These are phyloP conservation scores for Cephalopachus bancanus DNA, from an alignment of 2,797 vertebrate genomes.

Conservation along the genomic window DNA sequence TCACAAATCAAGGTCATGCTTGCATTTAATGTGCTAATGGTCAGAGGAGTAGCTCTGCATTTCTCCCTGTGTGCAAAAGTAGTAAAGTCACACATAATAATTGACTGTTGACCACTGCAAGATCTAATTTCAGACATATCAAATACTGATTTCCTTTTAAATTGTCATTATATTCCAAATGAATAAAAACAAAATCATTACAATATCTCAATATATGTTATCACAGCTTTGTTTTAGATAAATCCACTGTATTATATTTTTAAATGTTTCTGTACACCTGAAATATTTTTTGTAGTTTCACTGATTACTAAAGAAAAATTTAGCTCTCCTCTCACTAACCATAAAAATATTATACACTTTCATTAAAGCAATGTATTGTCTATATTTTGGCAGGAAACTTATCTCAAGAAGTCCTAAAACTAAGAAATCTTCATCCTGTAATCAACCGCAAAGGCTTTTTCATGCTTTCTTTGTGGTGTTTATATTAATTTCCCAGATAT, in stretches of 20 bases:
- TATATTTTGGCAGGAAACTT: conserved; percentile 68
- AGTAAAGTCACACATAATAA: neutral
- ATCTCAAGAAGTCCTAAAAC: conserved; percentile 52
- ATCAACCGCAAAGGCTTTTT: conserved; percentile 66
- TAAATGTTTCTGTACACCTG: neutral
- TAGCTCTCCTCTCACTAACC: neutral
- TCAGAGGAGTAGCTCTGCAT: neutral
- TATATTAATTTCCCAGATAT: conserved; percentile 69
- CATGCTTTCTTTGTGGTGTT: conserved; percentile 58
- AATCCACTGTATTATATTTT: neutral
- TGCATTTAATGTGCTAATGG: neutral
- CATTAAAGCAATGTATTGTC: conserved; percentile 48
- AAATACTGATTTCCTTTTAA: conserved; percentile 6
- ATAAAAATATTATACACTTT: neutral
- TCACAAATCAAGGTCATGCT: neutral
- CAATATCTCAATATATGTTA: neutral
- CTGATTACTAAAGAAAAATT: conserved; percentile 1
- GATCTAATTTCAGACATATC: neutral
- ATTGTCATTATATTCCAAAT: neutral
- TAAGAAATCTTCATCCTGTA: neutral
- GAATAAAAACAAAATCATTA: neutral
- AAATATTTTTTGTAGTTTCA: neutral
- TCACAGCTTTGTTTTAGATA: neutral
- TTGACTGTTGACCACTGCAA: neutral
- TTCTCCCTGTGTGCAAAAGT: neutral